Conservation (phyloP, 2,888 invertebrate species). For the Prosopocoilus inquinatus region DNA sequence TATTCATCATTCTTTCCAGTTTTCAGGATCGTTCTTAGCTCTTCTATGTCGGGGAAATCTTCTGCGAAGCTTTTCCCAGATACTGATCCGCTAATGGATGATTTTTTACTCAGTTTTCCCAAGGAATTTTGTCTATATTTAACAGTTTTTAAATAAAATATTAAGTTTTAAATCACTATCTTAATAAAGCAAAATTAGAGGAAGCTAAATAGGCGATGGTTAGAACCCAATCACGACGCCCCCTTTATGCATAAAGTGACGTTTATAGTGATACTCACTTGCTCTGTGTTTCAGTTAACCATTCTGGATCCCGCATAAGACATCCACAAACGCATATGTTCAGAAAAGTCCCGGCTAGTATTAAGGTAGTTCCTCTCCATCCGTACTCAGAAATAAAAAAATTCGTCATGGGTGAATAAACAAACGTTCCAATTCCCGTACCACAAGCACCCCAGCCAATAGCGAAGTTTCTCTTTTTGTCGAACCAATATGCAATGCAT, state of each 20-base stretch:
- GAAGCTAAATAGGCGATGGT: too few relatives aligned
- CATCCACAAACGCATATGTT: slow-evolving; percentile 84
- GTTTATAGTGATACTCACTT: neutral
- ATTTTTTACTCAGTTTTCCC: slow-evolving; percentile 53
- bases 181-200: too few relatives aligned
- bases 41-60: slow-evolving; percentile 64
- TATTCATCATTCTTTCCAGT: slow-evolving; percentile 69
- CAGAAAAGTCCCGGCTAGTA: slow-evolving; percentile 80
- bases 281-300: slow-evolving; percentile 67
- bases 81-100: slow-evolving; percentile 55
- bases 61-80: slow-evolving; percentile 51
- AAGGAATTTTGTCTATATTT: neutral
- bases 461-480: slow-evolving; percentile 81
- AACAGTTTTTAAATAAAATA: neutral
- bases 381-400: slow-evolving; percentile 74
- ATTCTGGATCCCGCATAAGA: slow-evolving; percentile 85
- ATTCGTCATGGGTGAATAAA: slow-evolving; percentile 83
- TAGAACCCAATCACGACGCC: too few relatives aligned
- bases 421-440: slow-evolving; percentile 84
- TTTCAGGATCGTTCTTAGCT: slow-evolving; percentile 67
- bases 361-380: slow-evolving; percentile 81
- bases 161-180: too few relatives aligned
- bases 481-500: slow-evolving; percentile 90
- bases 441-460: slow-evolving; percentile 87
- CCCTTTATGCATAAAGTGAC: too few relatives aligned